A percentile compares a stretch with the other conserved stretches of the same genome.
These are phyloP conservation scores for Chaetodon trifascialis DNA, from an alignment of 2,113 vertebrate genomes.

Conservation along the genomic window DNA sequence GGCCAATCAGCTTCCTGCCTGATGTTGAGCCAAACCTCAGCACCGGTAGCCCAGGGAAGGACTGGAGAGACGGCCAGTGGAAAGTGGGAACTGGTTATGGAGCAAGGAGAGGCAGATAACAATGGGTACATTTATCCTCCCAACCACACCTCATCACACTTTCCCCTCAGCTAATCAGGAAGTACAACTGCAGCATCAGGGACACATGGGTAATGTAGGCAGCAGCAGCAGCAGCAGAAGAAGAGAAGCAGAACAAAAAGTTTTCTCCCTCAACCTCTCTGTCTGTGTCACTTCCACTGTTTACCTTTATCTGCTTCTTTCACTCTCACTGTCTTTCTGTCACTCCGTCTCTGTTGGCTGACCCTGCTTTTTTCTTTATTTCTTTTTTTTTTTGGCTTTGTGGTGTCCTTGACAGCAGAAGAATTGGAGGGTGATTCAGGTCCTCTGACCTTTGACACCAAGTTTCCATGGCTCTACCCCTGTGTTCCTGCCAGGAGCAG, in stretches of 20 bases:
- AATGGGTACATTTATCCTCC: slow-evolving; percentile 75
- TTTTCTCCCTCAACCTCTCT: background rate
- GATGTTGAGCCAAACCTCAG: slow-evolving; percentile 65
- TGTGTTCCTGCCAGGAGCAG: slow-evolving; percentile 46
- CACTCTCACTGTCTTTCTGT: slow-evolving; percentile 29
- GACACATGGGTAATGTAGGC: slow-evolving; percentile 67
- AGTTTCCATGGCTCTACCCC: slow-evolving; percentile 52
- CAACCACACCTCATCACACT: slow-evolving; percentile 58
- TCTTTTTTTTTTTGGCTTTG: slow-evolving; percentile 17
- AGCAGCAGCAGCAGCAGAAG: background rate
- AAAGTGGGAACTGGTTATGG: slow-evolving; percentile 64
- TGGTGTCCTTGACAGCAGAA: slow-evolving; percentile 40
- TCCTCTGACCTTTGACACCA: slow-evolving; percentile 49
- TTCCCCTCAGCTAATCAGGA: slow-evolving; percentile 60
- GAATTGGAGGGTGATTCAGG: slow-evolving; percentile 41
- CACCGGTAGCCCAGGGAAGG: slow-evolving; percentile 45
- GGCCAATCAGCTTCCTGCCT: slow-evolving; percentile 56
- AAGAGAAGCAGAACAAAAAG: background rate
- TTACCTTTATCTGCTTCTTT: slow-evolving; percentile 24
- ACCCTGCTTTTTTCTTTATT: background rate
- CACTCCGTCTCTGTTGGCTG: slow-evolving; percentile 20
- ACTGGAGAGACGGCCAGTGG: slow-evolving; percentile 48
- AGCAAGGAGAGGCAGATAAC: slow-evolving; percentile 61
- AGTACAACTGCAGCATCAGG: slow-evolving; percentile 23
- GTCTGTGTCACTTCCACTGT: slow-evolving; percentile 10